Conservation (phyloP, 2,113 vertebrate species). For the Parotia lawesii region DNA sequence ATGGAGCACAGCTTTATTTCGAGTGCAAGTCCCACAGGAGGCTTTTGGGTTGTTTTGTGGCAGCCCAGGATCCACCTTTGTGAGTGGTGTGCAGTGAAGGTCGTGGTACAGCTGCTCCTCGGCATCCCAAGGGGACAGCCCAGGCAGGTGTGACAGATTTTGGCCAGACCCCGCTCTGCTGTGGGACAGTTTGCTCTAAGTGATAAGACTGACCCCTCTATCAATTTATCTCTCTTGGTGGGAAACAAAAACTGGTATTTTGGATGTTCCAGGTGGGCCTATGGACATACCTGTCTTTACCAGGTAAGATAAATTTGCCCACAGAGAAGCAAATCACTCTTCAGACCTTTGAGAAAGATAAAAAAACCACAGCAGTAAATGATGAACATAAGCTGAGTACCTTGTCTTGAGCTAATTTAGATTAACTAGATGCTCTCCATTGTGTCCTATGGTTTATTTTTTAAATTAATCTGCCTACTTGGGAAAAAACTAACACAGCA, state of each 20-base stretch:
- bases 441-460: background rate
- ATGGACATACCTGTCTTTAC: accelerated
- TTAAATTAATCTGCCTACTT: background rate
- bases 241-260: background rate
- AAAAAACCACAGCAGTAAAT: background rate
- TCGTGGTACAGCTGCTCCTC: background rate
- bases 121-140: background rate
- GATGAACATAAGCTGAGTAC: background rate
- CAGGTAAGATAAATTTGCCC: background rate
- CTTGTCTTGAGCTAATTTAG: background rate
- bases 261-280: background rate
- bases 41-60: background rate
- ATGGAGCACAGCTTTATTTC: background rate
- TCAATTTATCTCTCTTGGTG: background rate
- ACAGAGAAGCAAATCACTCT: background rate
- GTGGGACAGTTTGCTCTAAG: background rate
- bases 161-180: background rate
- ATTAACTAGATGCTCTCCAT: background rate
- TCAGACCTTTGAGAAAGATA: background rate
- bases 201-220: background rate
- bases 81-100: background rate
- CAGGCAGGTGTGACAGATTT: background rate
- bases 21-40: background rate
- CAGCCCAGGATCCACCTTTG: background rate
- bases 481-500: background rate